phyloP scores from a whole-genome alignment of 2,888 invertebrate genomes.

The Copidosoma aretas region DNA sequence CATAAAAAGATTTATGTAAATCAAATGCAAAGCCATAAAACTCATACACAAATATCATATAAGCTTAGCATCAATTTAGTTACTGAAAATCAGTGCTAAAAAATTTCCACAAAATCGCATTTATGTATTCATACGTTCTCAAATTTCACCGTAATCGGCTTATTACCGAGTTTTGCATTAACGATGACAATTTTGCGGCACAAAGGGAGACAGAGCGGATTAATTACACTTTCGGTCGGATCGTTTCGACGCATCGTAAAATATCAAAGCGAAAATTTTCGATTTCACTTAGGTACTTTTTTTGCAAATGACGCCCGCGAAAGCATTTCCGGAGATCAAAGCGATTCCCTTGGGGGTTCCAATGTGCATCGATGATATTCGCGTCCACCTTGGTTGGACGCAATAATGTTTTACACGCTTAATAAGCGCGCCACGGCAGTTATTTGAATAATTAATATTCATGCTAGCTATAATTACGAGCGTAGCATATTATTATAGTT shows the following conservation, averaged over 20 bases:
- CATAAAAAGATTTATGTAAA: too few relatives aligned
- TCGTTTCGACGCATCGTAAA: conserved; percentile 5
- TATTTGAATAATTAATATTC: conserved; percentile 20
- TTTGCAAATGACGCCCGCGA: conserved; percentile 13
- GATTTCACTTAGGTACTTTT: conserved; percentile 4
- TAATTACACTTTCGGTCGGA: conserved; percentile 15
- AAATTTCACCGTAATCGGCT: neutral
- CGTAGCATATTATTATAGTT: conserved; percentile 14
- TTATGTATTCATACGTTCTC: too few relatives aligned
- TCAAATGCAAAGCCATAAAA: too few relatives aligned
- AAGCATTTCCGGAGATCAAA: conserved; percentile 10
- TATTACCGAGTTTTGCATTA: conserved; percentile 1
- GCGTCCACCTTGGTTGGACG: neutral
- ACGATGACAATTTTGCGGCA: conserved; percentile 1
- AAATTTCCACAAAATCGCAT: too few relatives aligned
- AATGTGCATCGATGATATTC: neutral
- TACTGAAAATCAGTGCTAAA: too few relatives aligned
- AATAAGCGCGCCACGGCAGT: conserved; percentile 6
- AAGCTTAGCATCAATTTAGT: too few relatives aligned
- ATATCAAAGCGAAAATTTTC: conserved; percentile 23
- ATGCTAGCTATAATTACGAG: conserved; percentile 7
- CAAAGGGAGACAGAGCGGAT: neutral
- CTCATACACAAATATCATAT: too few relatives aligned
- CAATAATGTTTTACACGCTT: conserved; percentile 15
- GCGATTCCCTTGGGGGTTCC: conserved; percentile 9